These are phyloP conservation scores for Opisthograptis luteolata DNA, from an alignment of 2,888 invertebrate species.

Conservation along the genomic window DNA sequence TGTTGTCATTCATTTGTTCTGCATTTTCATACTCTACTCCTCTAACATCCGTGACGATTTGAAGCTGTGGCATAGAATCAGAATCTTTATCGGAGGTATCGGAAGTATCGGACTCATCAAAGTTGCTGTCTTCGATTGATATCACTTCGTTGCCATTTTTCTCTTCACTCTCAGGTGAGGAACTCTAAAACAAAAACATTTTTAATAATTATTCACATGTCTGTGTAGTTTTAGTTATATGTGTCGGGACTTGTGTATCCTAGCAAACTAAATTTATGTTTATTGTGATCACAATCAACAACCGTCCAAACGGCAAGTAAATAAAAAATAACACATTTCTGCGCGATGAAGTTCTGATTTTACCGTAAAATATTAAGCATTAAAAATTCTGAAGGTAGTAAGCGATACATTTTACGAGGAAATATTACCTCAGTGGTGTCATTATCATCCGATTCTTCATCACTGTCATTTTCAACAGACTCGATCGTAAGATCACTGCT, in stretches of 20 bases:
- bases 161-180: constrained; percentile 43
- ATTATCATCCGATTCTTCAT: constrained; percentile 32
- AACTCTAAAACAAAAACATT: constrained; percentile 40
- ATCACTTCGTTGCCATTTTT: constrained; percentile 55
- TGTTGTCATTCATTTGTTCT: constrained; percentile 1
- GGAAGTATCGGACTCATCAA: constrained; percentile 46
- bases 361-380: too few relatives aligned
- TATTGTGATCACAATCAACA: too few relatives aligned
- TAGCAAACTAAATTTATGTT: too few relatives aligned
- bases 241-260: too few relatives aligned
- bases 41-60: neutral
- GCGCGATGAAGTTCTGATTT: too few relatives aligned
- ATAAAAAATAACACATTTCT: too few relatives aligned
- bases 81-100: constrained; percentile 27
- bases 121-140: constrained; percentile 58
- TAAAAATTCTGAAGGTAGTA: too few relatives aligned
- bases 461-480: constrained; percentile 31
- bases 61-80: constrained; percentile 20
- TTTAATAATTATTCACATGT: too few relatives aligned
- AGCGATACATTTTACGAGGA: too few relatives aligned
- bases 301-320: too few relatives aligned
- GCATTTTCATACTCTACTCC: constrained; percentile 16
- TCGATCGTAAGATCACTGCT: constrained; percentile 36
- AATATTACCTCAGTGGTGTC: constrained; percentile 34
- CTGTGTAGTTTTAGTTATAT: too few relatives aligned